phyloP scores from a whole-genome alignment of 2,797 vertebrate species.

The Cossypha niveicapilla region DNA sequence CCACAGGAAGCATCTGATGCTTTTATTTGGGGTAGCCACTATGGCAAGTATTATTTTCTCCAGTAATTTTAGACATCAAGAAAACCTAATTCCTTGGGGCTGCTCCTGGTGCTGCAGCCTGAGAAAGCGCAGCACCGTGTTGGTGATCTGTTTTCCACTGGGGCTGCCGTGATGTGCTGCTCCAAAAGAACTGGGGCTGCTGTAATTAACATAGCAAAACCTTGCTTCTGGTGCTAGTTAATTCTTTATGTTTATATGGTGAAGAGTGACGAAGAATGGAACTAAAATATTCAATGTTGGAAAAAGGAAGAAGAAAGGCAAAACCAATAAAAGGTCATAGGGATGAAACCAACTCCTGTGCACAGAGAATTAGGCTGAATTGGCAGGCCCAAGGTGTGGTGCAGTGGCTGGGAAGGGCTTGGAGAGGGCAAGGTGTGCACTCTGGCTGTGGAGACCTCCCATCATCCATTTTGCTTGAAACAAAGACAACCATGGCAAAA shows the following conservation, averaged over 20 bases:
- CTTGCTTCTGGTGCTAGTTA: slow-evolving; percentile 67
- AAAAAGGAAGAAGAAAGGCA: fast-evolving
- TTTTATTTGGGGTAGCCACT: neutral
- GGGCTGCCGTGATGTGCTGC: slow-evolving; percentile 23
- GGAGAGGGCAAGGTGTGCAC: neutral
- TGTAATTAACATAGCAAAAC: slow-evolving; percentile 72
- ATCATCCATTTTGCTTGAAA: neutral
- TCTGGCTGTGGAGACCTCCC: neutral
- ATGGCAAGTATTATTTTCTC: neutral
- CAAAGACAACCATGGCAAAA: neutral
- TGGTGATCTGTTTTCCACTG: slow-evolving; percentile 55
- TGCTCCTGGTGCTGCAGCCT: neutral
- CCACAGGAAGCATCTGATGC: neutral
- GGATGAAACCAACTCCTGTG: slow-evolving; percentile 37
- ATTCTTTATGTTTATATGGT: slow-evolving; percentile 48
- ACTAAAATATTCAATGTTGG: slow-evolving; percentile 42
- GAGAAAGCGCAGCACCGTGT: neutral
- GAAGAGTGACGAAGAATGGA: slow-evolving; percentile 36
- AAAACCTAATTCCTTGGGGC: slow-evolving; percentile 20
- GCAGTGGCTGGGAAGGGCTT: neutral
- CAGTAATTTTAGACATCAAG: slow-evolving; percentile 1
- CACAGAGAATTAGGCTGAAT: neutral
- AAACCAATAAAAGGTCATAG: fast-evolving
- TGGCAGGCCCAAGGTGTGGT: fast-evolving
- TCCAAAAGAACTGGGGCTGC: slow-evolving; percentile 66